Conservation (phyloP, 2,888 invertebrate species). For the Cheilosia variabilis region DNA sequence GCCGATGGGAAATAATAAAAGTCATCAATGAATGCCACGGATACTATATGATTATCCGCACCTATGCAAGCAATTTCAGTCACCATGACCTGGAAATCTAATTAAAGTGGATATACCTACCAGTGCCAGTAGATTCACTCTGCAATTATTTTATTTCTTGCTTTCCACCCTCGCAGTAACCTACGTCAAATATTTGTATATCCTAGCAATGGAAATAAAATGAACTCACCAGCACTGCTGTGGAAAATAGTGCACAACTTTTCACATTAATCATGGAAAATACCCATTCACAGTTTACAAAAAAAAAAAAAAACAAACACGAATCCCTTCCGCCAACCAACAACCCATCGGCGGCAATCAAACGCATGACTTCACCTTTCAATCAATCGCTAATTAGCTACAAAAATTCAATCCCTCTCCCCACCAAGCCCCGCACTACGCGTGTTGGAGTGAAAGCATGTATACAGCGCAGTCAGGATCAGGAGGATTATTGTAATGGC, state of each 20-base stretch:
- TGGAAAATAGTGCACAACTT: slow-evolving; percentile 3
- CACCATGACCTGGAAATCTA: background rate
- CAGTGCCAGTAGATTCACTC: background rate
- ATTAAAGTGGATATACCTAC: background rate
- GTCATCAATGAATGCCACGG: too few relatives aligned
- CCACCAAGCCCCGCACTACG: background rate
- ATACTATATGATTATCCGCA: too few relatives aligned
- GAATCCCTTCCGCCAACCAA: background rate
- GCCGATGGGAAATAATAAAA: too few relatives aligned
- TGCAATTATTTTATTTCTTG: slow-evolving; percentile 1
- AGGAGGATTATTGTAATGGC: background rate
- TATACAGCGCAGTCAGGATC: slow-evolving; percentile 4
- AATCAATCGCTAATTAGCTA: slow-evolving; percentile 74
- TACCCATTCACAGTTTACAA: slow-evolving; percentile 24
- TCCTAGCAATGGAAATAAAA: slow-evolving; percentile 31
- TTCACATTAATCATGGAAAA: slow-evolving; percentile 50
- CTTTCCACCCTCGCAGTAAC: slow-evolving; percentile 2
- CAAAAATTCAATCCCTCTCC: slow-evolving; percentile 55
- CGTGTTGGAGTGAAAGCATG: slow-evolving; percentile 50
- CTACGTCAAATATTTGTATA: slow-evolving; percentile 38
- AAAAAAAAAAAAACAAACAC: slow-evolving; percentile 40
- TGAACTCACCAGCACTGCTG: slow-evolving; percentile 25
- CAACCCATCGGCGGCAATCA: slow-evolving; percentile 55
- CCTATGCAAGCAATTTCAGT: too few relatives aligned
- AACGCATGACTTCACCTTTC: slow-evolving; percentile 72